Evolutionary conservation across 2,888 invertebrate species (phyloP).

Genomic region (Scaptomyza polygonia): DNA sequence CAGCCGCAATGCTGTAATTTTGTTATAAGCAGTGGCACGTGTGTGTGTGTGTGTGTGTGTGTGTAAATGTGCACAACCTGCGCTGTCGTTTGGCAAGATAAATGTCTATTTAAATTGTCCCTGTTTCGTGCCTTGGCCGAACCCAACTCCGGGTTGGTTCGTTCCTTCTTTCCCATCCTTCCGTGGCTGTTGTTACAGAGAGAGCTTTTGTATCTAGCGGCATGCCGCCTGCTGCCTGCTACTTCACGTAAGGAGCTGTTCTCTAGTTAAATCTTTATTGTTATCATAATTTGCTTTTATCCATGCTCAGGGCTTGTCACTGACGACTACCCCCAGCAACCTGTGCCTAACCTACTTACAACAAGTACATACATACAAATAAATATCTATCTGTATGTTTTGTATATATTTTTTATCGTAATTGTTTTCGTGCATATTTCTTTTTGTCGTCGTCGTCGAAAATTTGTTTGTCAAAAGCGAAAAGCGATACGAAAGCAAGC

Average conservation of each 20-base stretch:
- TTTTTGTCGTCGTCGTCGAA: slow-evolving; percentile 8
- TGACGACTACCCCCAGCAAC: slow-evolving; percentile 40
- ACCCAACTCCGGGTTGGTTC: slow-evolving; percentile 2
- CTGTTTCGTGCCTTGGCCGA: slow-evolving; percentile 55
- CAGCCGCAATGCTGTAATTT: slow-evolving; percentile 75
- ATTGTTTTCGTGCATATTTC: slow-evolving; percentile 76
- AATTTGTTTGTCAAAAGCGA: slow-evolving; percentile 40
- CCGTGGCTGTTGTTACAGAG: slow-evolving; percentile 16
- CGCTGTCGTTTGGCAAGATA: slow-evolving; percentile 71
- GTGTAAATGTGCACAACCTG: slow-evolving; percentile 62
- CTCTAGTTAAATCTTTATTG: slow-evolving; percentile 79
- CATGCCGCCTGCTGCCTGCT: slow-evolving; percentile 71
- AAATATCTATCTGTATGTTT: slow-evolving; percentile 6
- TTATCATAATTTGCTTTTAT: slow-evolving; percentile 81
- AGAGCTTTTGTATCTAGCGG: slow-evolving; percentile 62
- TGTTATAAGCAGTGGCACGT: slow-evolving; percentile 68
- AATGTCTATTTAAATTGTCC: slow-evolving; percentile 80
- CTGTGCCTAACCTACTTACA: slow-evolving; percentile 52
- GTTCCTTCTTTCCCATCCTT: slow-evolving; percentile 1
- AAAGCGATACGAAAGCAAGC: slow-evolving; percentile 33
- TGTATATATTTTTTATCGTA: slow-evolving; percentile 70
- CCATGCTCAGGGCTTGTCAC: slow-evolving; percentile 73
- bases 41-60: slow-evolving; percentile 32
- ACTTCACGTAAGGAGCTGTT: slow-evolving; percentile 55
- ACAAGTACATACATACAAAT: slow-evolving; percentile 15